phyloP scores from a whole-genome alignment of 2,888 invertebrate species.

The Anoplius nigerrimus region DNA sequence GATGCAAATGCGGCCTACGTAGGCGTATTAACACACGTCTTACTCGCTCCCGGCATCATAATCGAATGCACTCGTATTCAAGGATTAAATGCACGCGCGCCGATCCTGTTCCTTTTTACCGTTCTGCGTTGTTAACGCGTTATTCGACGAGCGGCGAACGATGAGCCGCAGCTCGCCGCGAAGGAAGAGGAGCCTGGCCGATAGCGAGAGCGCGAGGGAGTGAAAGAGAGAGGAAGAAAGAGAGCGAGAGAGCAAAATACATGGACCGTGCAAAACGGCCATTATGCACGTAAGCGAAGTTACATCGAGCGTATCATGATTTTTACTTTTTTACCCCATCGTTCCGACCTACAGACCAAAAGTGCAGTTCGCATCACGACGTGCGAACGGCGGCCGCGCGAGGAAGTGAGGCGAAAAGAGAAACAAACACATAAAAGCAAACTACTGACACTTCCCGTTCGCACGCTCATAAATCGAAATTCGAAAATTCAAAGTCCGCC shows the following conservation, averaged over 20 bases:
- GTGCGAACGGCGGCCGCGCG: no score
- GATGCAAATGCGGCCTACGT: constrained; percentile 53
- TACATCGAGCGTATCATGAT: constrained; percentile 28
- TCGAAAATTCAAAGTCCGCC: no score
- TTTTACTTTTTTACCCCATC: constrained; percentile 7
- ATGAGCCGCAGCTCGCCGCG: constrained; percentile 11
- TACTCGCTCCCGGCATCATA: constrained; percentile 22
- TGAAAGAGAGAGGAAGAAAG: neutral
- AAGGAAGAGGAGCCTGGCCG: neutral
- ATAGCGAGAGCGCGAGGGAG: no score
- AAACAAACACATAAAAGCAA: no score
- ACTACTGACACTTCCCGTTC: no score
- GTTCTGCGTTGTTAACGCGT: constrained; percentile 2
- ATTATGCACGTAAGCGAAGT: constrained; percentile 25
- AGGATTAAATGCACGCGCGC: constrained; percentile 32
- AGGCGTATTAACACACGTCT: constrained; percentile 40
- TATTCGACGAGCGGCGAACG: neutral
- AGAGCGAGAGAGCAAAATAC: constrained; percentile 23
- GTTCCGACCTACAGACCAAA: neutral
- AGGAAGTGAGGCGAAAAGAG: no score
- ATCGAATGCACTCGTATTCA: constrained; percentile 46
- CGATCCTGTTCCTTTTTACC: constrained; percentile 12
- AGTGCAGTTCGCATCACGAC: neutral
- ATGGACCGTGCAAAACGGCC: constrained; percentile 27
- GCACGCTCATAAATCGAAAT: no score